Evolutionary conservation across 2,113 vertebrate species (phyloP).

Genomic region (Gasterosteus nipponicus): DNA sequence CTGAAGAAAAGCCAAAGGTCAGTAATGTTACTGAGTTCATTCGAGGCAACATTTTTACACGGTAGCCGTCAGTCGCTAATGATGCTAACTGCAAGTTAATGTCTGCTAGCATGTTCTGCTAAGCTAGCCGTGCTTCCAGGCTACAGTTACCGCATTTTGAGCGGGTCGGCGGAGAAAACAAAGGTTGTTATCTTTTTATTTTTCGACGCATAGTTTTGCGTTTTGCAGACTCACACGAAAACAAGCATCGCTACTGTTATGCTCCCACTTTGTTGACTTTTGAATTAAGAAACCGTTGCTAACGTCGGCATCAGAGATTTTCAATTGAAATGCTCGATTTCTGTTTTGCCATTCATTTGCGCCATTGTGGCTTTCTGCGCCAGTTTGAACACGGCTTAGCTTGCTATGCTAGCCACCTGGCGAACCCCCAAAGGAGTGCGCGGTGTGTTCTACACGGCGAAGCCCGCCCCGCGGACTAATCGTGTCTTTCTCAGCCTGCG

Average conservation of each 20-base stretch:
- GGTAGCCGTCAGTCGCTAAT: neutral
- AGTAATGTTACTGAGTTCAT: slow-evolving; percentile 24
- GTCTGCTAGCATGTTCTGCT: slow-evolving; percentile 39
- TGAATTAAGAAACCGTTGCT: rapidly evolving
- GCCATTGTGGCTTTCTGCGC: slow-evolving; percentile 76
- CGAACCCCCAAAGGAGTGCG: neutral
- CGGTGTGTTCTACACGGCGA: neutral
- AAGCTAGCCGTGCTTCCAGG: slow-evolving; percentile 54
- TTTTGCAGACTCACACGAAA: rapidly evolving
- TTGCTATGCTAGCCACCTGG: slow-evolving; percentile 55
- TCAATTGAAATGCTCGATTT: slow-evolving; percentile 43
- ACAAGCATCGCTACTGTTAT: rapidly evolving
- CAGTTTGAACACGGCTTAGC: slow-evolving; percentile 60
- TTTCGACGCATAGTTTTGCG: slow-evolving; percentile 13
- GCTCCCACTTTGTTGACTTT: rapidly evolving
- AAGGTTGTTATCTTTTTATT: slow-evolving; percentile 71
- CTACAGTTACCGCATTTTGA: slow-evolving; percentile 68
- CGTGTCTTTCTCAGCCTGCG: neutral
- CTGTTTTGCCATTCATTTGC: slow-evolving; percentile 55
- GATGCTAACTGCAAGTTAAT: neutral
- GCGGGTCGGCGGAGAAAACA: slow-evolving; percentile 75
- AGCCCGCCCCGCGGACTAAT: neutral
- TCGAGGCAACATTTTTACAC: no score
- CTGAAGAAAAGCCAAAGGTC: slow-evolving; percentile 93
- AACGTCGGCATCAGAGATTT: neutral